A percentile compares a stretch with the other conserved stretches of the same genome.
These are phyloP conservation scores for Eustalomyia histrio DNA, from an alignment of 2,888 invertebrate species.

Conservation along the genomic window DNA sequence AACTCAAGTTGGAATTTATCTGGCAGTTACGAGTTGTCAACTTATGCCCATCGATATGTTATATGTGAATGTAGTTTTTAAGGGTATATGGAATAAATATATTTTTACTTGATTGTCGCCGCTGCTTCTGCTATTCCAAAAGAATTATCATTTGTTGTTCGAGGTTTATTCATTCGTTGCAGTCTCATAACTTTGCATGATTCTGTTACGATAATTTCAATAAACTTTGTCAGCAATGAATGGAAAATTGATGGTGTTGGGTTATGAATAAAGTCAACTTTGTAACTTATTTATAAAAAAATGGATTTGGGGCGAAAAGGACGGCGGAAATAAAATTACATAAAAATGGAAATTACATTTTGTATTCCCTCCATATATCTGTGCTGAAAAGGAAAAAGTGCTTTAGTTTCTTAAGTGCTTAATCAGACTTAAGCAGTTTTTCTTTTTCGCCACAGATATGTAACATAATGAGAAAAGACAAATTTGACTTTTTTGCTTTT, in stretches of 20 bases:
- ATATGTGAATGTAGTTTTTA: background rate
- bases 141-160: background rate
- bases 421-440: too few species aligned
- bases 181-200: constrained; percentile 5
- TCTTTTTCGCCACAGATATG: too few species aligned
- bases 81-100: too few species aligned
- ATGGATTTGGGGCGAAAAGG: background rate
- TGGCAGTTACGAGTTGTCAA: background rate
- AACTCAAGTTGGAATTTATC: too few species aligned
- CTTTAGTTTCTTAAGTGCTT: too few species aligned
- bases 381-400: too few species aligned
- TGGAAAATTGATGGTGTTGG: background rate
- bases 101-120: background rate
- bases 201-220: constrained; percentile 3
- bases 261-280: constrained; percentile 5
- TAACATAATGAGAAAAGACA: too few species aligned
- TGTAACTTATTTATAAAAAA: background rate
- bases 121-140: constrained; percentile 1
- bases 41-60: background rate
- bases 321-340: too few species aligned
- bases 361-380: too few species aligned
- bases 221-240: background rate
- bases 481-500: too few species aligned
- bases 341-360: too few species aligned
- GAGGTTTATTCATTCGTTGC: background rate